Conservation (phyloP, 2,888 invertebrate genomes). For the Tenthredo amoena region DNA sequence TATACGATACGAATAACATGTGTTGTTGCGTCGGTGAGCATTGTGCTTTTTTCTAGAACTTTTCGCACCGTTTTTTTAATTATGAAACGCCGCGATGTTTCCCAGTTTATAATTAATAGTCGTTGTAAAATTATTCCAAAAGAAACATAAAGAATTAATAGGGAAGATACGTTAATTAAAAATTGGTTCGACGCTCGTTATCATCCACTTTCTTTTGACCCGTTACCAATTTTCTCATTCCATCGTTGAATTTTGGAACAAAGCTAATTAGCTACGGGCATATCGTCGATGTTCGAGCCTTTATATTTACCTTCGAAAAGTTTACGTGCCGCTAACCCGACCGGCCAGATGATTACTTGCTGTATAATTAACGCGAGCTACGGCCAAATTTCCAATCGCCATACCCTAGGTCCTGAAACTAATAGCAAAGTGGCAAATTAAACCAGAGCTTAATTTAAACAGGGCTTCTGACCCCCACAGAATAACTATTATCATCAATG, state of each 20-base stretch:
- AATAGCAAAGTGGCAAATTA: slow-evolving; percentile 8
- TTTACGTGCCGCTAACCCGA: not conserved
- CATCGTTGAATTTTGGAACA: not conserved
- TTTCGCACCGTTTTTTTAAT: not conserved
- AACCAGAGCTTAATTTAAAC: not conserved
- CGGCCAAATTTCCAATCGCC: slow-evolving; percentile 1
- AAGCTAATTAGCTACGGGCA: slow-evolving; percentile 36
- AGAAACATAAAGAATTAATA: not conserved
- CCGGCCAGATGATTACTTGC: not conserved
- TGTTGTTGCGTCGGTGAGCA: too few relatives aligned
- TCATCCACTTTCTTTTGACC: not conserved
- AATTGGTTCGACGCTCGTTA: slow-evolving; percentile 10
- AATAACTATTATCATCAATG: not conserved
- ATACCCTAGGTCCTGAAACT: not conserved
- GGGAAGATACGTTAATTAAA: not conserved
- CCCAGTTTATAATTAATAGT: not conserved
- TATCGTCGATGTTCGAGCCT: not conserved
- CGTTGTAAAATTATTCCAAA: not conserved
- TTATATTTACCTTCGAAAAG: slow-evolving; percentile 17
- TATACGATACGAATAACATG: too few relatives aligned
- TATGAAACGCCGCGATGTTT: not conserved
- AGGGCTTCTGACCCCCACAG: not conserved
- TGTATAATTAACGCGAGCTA: slow-evolving; percentile 8
- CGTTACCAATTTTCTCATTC: not conserved
- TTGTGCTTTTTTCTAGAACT: too few relatives aligned